Evolutionary conservation across 2,113 vertebrate species (phyloP), one percentile per base, ranked within the genome.

Genomic region (Blennius ocellaris): DNA sequence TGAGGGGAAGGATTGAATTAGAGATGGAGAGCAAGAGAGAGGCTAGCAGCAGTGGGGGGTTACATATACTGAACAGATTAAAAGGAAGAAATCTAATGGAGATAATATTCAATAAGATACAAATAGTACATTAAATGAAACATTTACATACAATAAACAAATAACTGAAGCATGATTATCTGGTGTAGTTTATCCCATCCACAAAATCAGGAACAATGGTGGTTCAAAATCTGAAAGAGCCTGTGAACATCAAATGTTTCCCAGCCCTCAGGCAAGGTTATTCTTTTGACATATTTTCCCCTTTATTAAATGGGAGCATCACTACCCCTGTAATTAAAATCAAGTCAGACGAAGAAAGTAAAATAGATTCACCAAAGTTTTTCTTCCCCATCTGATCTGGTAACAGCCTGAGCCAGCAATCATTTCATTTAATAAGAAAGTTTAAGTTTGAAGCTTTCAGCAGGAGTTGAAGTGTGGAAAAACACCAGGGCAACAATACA

Each of bases 171-270:
- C n/a, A n/a, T n/a, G n/a, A n/a, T n/a, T n/a, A n/a, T n/a, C n/a
- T n/a, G n/a, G n/a, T n/a, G n/a, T n/a, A n/a, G n/a, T n/a, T n/a
- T n/a, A n/a, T n/a, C n/a, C n/a, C n/a, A n/a, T n/a, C n/a, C n/a
- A n/a, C n/a, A n/a, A n/a, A n/a, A 30, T 30, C 21, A 30, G 21
- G 21, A 56, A 76, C 67, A 76, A 56, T 45, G 21, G 30, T n/a
- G 9, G 57, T 52, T 58, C 60, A 39, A 14, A 63, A 63, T 63
- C 39, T 76, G 51, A 73, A 83, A 56, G 68, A 54, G n/a, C 21
- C 21, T 2, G 52, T 53, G 59, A 78, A 56, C 65, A 67, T 64
- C 71, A 53, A 70, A 74, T 30, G 16, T 30, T 5, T 49, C 11
- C 2, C 7, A 30, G 14, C 54, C 64, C 68, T 1, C 5, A 9